Evolutionary conservation across 2,888 invertebrate genomes (phyloP), one percentile per base, ranked within the genome.

Genomic region (Synanthedon vespiformis): DNA sequence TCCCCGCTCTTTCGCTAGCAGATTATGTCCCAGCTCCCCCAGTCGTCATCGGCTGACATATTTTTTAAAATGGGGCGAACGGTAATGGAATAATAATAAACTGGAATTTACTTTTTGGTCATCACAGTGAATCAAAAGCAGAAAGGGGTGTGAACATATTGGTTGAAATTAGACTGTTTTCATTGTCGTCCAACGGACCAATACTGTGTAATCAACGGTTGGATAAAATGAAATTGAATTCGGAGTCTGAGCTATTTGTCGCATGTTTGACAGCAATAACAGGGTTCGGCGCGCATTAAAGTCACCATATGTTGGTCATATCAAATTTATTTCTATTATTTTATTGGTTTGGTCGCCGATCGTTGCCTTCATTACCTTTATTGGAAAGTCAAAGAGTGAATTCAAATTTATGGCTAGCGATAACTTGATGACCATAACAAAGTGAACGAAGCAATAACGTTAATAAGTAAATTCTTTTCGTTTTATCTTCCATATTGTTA

Each of bases 301-400:
- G 74, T 79, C 77, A 69, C 86, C 87, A 87, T 87, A 86, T 87
- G 87, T 85, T 83, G 85, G 80, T 85, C 83, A 85, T 86, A 87
- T 87, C 86, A 84, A 87, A 84, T 86, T 85, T 85, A 86, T 85
- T 86, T 85, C 85, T 83, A 85, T 86, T 86, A 86, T 86, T 85
- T 85, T 84, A 85, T 86, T 86, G 81, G 80, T 74, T 80, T 70
- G 73, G 74, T 74, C 72, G 73, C 67, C 73, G 74, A 80, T 83
- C 80, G 86, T 86, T 80, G 79, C 80, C 72, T 83, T 85, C 86
- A 86, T 87, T 87, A 86, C 78, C 77, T 83, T 85, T 84, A 85
- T 85, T 85, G 80, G 74, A 80, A 44, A 80, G 84, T 83, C 84
- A 79, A 77, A 68, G 73, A 79, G 82, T 85, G 80, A 80, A 86